Percentiles rank a stretch among this genome's conserved stretches.
These are phyloP conservation scores for Isotomurus palustris DNA, from an alignment of 2,888 invertebrate genomes.

Conservation along the genomic window DNA sequence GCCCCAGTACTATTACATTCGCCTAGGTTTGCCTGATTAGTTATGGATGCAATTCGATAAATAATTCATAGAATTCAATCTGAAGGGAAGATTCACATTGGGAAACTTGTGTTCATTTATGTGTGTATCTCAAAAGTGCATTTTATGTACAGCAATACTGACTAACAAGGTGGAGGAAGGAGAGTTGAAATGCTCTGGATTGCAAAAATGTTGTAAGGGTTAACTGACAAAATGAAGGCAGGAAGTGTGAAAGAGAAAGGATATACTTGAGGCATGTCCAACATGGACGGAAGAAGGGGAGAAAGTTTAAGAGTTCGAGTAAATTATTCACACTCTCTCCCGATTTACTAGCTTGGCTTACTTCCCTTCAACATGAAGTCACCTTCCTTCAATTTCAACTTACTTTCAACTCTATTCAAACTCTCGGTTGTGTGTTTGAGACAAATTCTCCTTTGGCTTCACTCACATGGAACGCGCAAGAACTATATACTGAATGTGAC, in stretches of 20 bases:
- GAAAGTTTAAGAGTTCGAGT: constrained; percentile 8
- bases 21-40: no score
- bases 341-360: constrained; percentile 5
- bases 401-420: not conserved
- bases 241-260: not conserved
- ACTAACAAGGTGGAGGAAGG: not conserved
- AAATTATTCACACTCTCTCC: constrained; percentile 26
- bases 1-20: no score
- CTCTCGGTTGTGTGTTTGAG: no score
- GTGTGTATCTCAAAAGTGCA: no score
- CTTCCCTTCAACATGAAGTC: not conserved
- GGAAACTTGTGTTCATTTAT: no score
- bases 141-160: not conserved
- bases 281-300: not conserved
- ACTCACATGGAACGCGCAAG: no score
- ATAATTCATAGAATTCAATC: no score
- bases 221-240: constrained; percentile 5
- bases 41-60: no score
- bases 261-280: not conserved
- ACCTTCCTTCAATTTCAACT: not conserved
- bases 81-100: no score
- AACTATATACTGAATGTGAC: no score
- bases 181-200: not conserved
- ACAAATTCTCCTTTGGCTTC: no score
- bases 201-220: not conserved